These are phyloP conservation scores for Lasaia peninsularis DNA, from an alignment of 1,140 invertebrate genomes.

Conservation along the genomic window DNA sequence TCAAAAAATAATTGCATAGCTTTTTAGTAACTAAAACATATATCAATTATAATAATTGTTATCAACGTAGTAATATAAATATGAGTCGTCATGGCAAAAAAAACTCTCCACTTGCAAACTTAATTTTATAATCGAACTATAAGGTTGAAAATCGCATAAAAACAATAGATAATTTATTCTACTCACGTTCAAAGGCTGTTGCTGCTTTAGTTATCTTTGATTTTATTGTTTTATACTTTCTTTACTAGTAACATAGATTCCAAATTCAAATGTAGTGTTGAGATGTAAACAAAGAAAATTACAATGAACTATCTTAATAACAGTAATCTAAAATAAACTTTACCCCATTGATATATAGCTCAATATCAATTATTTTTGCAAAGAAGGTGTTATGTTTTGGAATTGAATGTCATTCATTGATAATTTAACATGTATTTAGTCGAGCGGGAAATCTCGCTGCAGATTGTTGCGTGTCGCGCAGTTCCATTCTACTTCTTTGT, in stretches of 20 bases:
- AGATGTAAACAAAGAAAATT: conserved; percentile 4
- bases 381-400: not conserved
- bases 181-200: not conserved
- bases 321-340: not conserved
- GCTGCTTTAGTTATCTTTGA: not conserved
- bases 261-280: not conserved
- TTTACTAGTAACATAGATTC: not conserved
- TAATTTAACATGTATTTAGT: conserved; percentile 39
- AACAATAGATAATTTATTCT: not conserved
- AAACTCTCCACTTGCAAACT: not conserved
- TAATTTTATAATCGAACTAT: not conserved
- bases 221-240: not conserved
- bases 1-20: too few species aligned
- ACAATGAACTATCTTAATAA: not conserved
- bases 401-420: not conserved
- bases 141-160: conserved; percentile 1
- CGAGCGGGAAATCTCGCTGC: conserved; percentile 47
- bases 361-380: not conserved
- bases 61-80: not conserved
- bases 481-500: not conserved
- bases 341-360: not conserved
- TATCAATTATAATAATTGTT: too few species aligned
- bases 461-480: conserved; percentile 20
- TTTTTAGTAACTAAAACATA: too few species aligned
- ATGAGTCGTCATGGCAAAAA: not conserved